These are phyloP conservation scores for Lophochroa leadbeateri DNA, from an alignment of 2,113 vertebrate genomes.

Conservation along the genomic window DNA sequence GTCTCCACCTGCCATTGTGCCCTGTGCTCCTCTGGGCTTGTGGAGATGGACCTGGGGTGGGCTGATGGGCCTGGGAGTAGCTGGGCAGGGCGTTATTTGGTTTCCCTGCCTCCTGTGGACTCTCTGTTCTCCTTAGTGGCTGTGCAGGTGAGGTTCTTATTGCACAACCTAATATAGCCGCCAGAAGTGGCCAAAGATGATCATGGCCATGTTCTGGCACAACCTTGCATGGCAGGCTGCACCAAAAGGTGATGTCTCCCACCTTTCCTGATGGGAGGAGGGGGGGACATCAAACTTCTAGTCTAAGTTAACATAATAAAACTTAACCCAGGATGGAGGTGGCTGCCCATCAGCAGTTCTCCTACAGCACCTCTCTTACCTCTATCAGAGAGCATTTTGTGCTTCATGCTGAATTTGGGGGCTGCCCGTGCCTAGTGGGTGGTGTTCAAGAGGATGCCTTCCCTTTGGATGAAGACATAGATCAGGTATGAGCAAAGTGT, in stretches of 20 bases:
- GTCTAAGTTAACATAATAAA: background rate
- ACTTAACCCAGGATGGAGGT: background rate
- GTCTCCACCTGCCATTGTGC: background rate
- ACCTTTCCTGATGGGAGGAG: background rate
- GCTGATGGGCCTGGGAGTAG: background rate
- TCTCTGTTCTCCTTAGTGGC: background rate
- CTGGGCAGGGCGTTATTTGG: background rate
- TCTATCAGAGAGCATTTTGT: background rate
- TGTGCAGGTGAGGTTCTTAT: background rate
- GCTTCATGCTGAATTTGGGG: background rate
- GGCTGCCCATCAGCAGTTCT: background rate
- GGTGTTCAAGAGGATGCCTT: background rate
- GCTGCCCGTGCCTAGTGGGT: background rate
- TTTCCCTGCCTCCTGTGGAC: background rate
- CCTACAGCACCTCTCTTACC: background rate
- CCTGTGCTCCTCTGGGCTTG: background rate
- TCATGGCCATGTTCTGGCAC: background rate
- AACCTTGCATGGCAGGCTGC: background rate
- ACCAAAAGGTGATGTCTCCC: background rate
- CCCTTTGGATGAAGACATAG: background rate
- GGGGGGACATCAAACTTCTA: background rate
- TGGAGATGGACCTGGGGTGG: background rate
- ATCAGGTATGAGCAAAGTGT: background rate
- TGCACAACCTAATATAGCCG: background rate
- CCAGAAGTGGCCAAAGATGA: background rate